Evolutionary conservation across 92 coral and sea anemone genomes (phyloP), one percentile per base, ranked within the genome.

Genomic region (Muricea muricata): DNA sequence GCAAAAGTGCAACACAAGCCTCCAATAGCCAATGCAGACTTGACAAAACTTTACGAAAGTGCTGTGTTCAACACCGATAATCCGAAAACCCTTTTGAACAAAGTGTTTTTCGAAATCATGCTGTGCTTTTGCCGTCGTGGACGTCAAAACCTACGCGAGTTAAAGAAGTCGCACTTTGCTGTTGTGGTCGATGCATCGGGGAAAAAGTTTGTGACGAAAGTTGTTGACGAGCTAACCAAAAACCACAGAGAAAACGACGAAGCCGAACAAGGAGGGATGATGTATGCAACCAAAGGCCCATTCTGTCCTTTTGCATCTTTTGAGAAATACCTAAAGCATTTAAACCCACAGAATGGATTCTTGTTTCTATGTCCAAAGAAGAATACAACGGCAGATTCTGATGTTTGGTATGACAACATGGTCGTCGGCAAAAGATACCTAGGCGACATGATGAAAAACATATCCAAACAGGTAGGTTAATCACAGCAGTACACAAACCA

Each of bases 311-410:
- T 82, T 20, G 21, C 75, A 31, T 61, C 89, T 52, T 85, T 85
- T 63, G 85, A 86, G 73, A 82, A 55, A 85, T 88, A 90, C 41
- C 24, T 90, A 30, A 46, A 73, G 39, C 93, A 75, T 42, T 80
- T 90, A 37, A 90, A 87, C 37, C 83, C 91, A 9, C 29, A 34
- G 3, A 90, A 90, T 76, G 85, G 67, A 28, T 82, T 69, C 63
- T 78, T 90, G 85, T 90, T 90, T 65, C 93, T 82, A 69, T 46
- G 83, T 56, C 91, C 93, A 40, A 87, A 88, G 87, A 88, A 55
- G 77, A 48, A 79, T 14, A 75, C 46, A 21, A 57, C 46, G 17
- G 34, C 66, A 18, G 47, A 80, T 41, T 69, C 32, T 20, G 89
- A 80, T 26, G 69, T 86, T 31, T 90, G 90, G 87, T 90, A 90